Conservation (phyloP, 30 jellyfish, hydroid and myxozoan species). For the Mastigias papua region DNA sequence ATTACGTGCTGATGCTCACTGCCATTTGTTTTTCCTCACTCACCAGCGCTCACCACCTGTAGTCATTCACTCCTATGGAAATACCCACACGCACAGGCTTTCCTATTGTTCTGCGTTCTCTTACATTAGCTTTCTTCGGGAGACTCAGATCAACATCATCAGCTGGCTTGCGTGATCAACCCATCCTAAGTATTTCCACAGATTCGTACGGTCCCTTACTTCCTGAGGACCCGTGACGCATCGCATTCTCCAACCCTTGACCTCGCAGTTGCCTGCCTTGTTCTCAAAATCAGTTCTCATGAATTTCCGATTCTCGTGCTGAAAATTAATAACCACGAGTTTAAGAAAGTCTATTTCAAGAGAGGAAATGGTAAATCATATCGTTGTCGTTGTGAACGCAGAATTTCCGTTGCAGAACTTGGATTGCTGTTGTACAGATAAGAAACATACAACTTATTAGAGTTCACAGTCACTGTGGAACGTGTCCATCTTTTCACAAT, state of each 20-base stretch:
- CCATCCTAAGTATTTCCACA: neutral
- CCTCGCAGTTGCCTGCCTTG: slow-evolving; percentile 6
- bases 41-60: too few relatives aligned
- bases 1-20: too few relatives aligned
- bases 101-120: too few relatives aligned
- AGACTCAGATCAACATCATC: neutral
- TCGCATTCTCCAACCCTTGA: neutral
- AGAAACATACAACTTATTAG: neutral
- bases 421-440: neutral
- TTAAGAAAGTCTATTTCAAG: neutral
- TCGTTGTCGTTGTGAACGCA: slow-evolving; percentile 7
- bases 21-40: too few relatives aligned
- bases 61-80: too few relatives aligned
- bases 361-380: slow-evolving; percentile 1
- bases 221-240: neutral
- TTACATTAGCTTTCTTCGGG: too few relatives aligned
- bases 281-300: neutral
- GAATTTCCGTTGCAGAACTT: slow-evolving; percentile 22
- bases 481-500: too few relatives aligned
- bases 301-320: slow-evolving; percentile 23
- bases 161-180: neutral
- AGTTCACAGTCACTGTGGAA: too few relatives aligned
- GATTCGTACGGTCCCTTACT: neutral
- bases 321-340: slow-evolving; percentile 1
- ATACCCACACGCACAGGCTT: too few relatives aligned